Evolutionary conservation across 2,888 invertebrate genomes (phyloP).

Genomic region (Keiferia lycopersicella): DNA sequence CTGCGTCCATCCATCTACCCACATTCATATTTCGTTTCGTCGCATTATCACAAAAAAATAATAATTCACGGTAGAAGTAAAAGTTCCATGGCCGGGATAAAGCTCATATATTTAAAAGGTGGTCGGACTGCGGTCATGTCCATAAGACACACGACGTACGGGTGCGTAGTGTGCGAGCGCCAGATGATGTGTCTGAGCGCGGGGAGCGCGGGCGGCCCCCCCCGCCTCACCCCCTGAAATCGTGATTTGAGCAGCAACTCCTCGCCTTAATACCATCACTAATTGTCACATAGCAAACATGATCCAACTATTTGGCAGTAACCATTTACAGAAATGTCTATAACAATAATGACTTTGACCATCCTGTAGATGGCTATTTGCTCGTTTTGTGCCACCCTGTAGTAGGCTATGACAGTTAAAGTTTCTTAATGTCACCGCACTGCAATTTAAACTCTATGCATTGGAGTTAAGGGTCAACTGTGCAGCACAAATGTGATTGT

Average conservation of each 20-base stretch:
- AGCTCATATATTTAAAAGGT: too few relatives aligned
- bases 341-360: slow-evolving; percentile 13
- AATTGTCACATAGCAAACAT: slow-evolving; percentile 16
- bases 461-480: slow-evolving; percentile 26
- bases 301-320: slow-evolving; percentile 16
- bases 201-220: too few relatives aligned
- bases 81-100: too few relatives aligned
- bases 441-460: slow-evolving; percentile 31
- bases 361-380: slow-evolving; percentile 13
- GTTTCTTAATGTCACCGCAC: slow-evolving; percentile 25
- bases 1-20: too few relatives aligned
- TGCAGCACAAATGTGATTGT: slow-evolving; percentile 24
- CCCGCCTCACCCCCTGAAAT: too few relatives aligned
- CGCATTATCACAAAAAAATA: too few relatives aligned
- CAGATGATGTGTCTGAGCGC: too few relatives aligned
- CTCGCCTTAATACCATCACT: neutral
- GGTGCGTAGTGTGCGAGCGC: too few relatives aligned
- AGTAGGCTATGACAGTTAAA: slow-evolving; percentile 26
- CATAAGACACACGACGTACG: too few relatives aligned
- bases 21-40: too few relatives aligned
- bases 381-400: neutral
- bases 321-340: neutral
- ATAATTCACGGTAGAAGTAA: too few relatives aligned
- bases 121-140: too few relatives aligned
- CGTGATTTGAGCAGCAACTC: neutral